Evolutionary conservation across 2,797 vertebrate species (phyloP).

Genomic region (Acanthiza pusilla): DNA sequence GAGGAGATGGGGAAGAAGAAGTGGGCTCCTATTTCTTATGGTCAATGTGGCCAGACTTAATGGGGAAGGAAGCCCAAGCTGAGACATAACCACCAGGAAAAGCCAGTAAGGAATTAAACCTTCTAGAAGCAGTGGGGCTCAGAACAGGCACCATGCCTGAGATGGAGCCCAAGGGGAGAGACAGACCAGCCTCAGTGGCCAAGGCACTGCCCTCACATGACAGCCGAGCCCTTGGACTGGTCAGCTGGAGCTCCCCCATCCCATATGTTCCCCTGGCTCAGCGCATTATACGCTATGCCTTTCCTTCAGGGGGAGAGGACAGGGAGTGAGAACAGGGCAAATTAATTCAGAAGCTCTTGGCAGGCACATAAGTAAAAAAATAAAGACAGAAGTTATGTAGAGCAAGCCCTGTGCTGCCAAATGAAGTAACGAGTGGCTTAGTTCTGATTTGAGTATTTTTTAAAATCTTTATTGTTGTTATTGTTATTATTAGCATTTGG

Average conservation of each 20-base stretch:
- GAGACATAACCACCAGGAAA: neutral
- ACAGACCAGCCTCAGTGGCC: neutral
- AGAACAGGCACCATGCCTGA: neutral
- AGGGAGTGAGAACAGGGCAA: neutral
- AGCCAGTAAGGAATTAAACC: neutral
- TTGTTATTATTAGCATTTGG: constrained; percentile 46
- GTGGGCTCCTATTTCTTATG: neutral
- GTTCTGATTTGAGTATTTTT: neutral
- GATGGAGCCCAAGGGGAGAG: neutral
- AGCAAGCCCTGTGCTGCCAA: neutral
- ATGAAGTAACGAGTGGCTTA: neutral
- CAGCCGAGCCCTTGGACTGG: neutral
- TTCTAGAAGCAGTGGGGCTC: neutral
- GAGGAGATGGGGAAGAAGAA: neutral
- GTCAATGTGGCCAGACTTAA: neutral
- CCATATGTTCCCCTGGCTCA: neutral
- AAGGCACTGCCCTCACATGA: neutral
- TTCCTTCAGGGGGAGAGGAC: neutral
- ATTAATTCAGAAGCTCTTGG: constrained; percentile 32
- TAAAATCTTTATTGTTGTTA: neutral
- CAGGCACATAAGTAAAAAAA: neutral
- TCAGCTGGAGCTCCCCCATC: neutral
- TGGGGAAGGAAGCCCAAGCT: neutral
- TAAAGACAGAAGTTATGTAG: neutral
- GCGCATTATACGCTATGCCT: neutral